Evolutionary conservation across 1,140 invertebrate genomes (phyloP).

Genomic region (Eriocheir sinensis): DNA sequence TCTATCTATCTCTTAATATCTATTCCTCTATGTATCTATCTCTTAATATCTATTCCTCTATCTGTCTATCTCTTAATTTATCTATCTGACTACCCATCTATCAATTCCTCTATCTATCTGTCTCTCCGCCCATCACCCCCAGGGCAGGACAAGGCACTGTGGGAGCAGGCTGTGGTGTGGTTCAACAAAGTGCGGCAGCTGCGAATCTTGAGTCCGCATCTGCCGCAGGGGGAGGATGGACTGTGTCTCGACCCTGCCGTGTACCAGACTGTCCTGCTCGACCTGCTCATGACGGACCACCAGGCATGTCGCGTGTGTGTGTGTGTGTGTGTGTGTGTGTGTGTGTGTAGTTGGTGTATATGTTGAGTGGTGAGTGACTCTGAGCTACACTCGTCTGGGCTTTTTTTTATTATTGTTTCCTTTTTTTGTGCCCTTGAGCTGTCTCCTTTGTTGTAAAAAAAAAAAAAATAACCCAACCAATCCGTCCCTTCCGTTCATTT

Average conservation of each 20-base stretch:
- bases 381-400: no score
- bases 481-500: no score
- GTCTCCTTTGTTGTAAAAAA: no score
- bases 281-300: slow-evolving; percentile 94
- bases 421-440: no score
- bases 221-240: slow-evolving; percentile 85
- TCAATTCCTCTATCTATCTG: background rate
- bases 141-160: slow-evolving; percentile 92
- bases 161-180: slow-evolving; percentile 97
- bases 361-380: no score
- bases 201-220: slow-evolving; percentile 91
- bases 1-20: background rate
- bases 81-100: background rate
- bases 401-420: no score
- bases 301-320: slow-evolving; percentile 83
- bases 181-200: slow-evolving; percentile 93
- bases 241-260: slow-evolving; percentile 90
- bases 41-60: background rate
- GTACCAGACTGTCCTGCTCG: slow-evolving; percentile 97
- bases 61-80: background rate
- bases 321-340: no score
- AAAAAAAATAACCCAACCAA: no score
- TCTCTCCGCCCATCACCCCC: background rate
- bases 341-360: no score
- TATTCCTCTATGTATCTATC: background rate